A percentile compares a stretch with the other conserved stretches of the same genome.
These are phyloP conservation scores for Sphenodon punctatus DNA, from an alignment of 2,797 vertebrate genomes.

Conservation along the genomic window DNA sequence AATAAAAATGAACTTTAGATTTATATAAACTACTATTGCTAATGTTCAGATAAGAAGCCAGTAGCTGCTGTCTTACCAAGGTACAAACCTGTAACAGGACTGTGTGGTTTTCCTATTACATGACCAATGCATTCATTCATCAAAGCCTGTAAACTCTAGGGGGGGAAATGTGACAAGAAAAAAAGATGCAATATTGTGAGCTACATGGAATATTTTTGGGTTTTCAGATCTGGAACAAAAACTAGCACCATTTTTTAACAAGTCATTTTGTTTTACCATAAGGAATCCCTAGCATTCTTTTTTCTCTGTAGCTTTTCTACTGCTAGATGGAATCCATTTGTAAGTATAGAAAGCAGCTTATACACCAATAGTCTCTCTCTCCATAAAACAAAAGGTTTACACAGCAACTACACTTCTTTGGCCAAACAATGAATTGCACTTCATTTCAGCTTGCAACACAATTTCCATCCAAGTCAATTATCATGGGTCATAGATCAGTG, in stretches of 20 bases:
- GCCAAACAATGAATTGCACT: too few relatives aligned
- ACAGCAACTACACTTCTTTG: too few relatives aligned
- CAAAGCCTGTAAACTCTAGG: slow-evolving; percentile 93
- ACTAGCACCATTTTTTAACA: too few relatives aligned
- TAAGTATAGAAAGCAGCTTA: not conserved
- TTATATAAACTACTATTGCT: slow-evolving; percentile 3
- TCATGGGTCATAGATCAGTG: not conserved
- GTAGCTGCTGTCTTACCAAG: slow-evolving; percentile 82
- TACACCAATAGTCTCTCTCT: too few relatives aligned
- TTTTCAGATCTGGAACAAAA: too few relatives aligned
- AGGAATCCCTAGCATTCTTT: too few relatives aligned
- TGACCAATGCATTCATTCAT: slow-evolving; percentile 99
- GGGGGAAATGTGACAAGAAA: slow-evolving; percentile 18
- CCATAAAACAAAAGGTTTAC: too few relatives aligned
- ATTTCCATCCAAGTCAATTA: not conserved
- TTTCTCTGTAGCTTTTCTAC: not conserved
- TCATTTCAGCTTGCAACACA: too few relatives aligned
- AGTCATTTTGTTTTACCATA: too few relatives aligned
- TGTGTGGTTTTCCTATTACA: slow-evolving; percentile 98
- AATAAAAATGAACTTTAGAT: not conserved
- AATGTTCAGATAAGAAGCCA: slow-evolving; percentile 34
- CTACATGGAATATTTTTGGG: not conserved
- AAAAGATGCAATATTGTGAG: not conserved
- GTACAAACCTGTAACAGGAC: slow-evolving; percentile 95
- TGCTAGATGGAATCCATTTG: not conserved